A percentile compares a stretch with the other conserved stretches of the same genome.
Evolutionary conservation across 2,113 vertebrate genomes (phyloP).

Genomic region (Oncorhynchus masou): DNA sequence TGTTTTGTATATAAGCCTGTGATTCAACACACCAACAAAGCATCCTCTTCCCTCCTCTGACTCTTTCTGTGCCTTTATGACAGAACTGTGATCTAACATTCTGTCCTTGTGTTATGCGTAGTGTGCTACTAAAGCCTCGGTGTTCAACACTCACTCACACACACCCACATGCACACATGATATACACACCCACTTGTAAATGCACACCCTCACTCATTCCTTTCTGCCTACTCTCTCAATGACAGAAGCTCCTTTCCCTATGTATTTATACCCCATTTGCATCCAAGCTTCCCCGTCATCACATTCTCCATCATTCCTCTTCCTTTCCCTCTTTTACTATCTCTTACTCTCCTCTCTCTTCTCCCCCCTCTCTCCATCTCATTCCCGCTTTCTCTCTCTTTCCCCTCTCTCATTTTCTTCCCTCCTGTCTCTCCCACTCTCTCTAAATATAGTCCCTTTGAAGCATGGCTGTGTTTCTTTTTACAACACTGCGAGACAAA

Average conservation of each 20-base stretch:
- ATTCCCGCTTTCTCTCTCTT: background rate
- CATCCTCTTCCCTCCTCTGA: background rate
- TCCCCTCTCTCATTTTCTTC: background rate
- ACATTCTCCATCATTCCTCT: conserved; percentile 10
- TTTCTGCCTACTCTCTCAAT: too few species aligned
- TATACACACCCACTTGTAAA: background rate
- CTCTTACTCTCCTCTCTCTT: conserved; percentile 27
- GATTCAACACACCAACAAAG: conserved; percentile 52
- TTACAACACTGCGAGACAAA: conserved; percentile 67
- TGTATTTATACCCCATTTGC: conserved; percentile 29
- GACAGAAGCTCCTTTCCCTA: background rate
- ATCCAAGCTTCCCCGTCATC: conserved; percentile 48
- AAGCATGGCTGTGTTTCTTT: conserved; percentile 65
- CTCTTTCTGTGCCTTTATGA: background rate
- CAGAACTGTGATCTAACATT: background rate
- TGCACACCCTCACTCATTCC: background rate
- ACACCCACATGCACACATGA: background rate
- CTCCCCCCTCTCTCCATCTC: background rate
- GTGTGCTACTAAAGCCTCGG: too few species aligned
- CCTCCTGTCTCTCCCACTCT: background rate
- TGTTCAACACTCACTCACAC: background rate
- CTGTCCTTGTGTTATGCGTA: background rate
- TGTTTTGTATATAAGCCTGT: conserved; percentile 50
- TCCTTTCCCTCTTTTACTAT: conserved; percentile 29
- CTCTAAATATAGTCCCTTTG: conserved; percentile 75